These are phyloP conservation scores for Lanius collurio DNA, from an alignment of 2,113 vertebrate genomes.

Conservation along the genomic window DNA sequence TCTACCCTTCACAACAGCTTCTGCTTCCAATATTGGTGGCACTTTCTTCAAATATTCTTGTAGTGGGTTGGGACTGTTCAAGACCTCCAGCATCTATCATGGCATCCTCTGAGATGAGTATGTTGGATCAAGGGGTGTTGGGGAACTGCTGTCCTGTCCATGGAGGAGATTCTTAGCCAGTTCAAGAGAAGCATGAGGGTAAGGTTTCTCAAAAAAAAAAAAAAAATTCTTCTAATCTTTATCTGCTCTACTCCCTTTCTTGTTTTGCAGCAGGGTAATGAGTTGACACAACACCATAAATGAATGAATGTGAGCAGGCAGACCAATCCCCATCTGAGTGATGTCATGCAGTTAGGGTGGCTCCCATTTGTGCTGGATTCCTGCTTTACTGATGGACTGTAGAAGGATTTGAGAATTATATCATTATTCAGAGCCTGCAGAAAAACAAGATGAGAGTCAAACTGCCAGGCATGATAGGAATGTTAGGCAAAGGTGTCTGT, in stretches of 20 bases:
- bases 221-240: neutral
- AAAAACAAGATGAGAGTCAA: conserved; percentile 26
- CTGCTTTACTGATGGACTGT: neutral
- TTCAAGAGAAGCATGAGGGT: neutral
- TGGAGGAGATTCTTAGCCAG: neutral
- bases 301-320: neutral
- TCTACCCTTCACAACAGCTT: neutral
- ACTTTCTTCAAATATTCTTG: neutral
- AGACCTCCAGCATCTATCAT: neutral
- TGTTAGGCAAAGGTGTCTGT: conserved; percentile 54
- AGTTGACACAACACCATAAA: neutral
- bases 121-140: neutral
- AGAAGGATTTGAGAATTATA: neutral
- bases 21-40: neutral
- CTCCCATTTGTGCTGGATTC: neutral
- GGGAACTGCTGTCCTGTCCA: neutral
- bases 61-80: neutral
- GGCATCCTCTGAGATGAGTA: neutral
- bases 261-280: neutral
- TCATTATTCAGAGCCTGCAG: neutral
- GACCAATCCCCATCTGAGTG: neutral
- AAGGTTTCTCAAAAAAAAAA: neutral
- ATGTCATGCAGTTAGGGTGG: neutral
- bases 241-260: neutral
- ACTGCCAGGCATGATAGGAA: conserved; percentile 37